phyloP scores from a whole-genome alignment of 1,140 invertebrate species.

The Dryas iulia region DNA sequence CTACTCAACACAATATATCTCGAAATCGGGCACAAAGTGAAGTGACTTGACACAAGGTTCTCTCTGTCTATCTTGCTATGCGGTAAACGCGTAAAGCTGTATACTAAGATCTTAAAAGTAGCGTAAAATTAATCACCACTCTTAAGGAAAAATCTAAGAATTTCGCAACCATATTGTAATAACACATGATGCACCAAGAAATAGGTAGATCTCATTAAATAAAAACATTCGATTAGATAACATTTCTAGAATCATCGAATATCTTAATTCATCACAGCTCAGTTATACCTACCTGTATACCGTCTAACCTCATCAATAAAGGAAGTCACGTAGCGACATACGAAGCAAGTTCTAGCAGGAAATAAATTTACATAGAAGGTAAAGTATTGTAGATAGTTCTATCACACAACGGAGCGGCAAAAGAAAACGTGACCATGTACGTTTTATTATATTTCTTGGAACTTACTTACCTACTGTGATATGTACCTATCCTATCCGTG shows the following conservation, averaged over 20 bases:
- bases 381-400: constrained; percentile 13
- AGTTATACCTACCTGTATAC: constrained; percentile 4
- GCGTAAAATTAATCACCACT: not conserved
- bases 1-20: too few species aligned
- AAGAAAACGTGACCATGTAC: constrained; percentile 13
- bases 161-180: not conserved
- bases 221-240: not conserved
- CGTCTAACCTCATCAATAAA: constrained; percentile 19
- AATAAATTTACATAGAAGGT: constrained; percentile 30
- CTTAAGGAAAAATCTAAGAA: not conserved
- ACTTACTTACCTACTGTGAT: not conserved
- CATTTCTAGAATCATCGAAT: constrained; percentile 15
- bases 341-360: constrained; percentile 22
- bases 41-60: too few species aligned
- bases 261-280: constrained; percentile 19
- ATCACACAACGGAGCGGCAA: constrained; percentile 11
- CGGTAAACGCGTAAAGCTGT: too few species aligned
- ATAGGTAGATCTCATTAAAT: not conserved
- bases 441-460: not conserved
- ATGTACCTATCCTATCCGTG: not conserved
- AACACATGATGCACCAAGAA: not conserved
- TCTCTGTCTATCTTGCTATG: too few species aligned
- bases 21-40: too few species aligned
- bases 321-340: constrained; percentile 28
- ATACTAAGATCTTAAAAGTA: not conserved